These are phyloP conservation scores for Melanotaenia parkinsoni DNA, from an alignment of 2,797 vertebrate species.

Conservation along the genomic window DNA sequence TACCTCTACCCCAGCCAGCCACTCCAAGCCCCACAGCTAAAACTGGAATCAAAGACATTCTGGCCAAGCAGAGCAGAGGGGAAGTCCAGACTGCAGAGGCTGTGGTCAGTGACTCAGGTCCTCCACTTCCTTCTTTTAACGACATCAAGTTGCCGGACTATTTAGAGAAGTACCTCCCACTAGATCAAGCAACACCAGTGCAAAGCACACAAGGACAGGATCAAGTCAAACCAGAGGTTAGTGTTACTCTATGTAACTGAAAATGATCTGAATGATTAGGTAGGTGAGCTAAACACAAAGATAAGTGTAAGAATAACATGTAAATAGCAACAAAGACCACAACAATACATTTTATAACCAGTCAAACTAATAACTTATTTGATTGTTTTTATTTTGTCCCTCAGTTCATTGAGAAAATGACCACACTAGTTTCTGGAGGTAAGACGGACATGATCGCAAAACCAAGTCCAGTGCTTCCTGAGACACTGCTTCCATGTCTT, in stretches of 20 bases:
- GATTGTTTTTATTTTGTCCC: constrained; percentile 20
- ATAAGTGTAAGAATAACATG: neutral
- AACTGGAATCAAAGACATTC: constrained; percentile 30
- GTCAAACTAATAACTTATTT: neutral
- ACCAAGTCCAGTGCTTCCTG: constrained; percentile 32
- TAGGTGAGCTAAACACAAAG: neutral
- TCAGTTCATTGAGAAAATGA: constrained; percentile 58
- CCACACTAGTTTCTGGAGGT: constrained; percentile 10
- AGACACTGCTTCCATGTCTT: constrained; percentile 39
- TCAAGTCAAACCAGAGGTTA: constrained; percentile 66
- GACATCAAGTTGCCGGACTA: constrained; percentile 83
- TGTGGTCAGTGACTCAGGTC: constrained; percentile 72
- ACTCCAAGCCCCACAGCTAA: constrained; percentile 22
- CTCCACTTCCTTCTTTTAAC: constrained; percentile 81
- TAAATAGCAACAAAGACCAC: neutral
- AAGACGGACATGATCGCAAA: constrained; percentile 39
- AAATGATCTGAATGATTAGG: neutral
- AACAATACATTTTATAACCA: neutral
- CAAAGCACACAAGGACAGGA: constrained; percentile 66
- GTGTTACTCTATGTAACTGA: constrained; percentile 39
- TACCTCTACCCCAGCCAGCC: constrained; percentile 34
- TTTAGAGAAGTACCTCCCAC: constrained; percentile 86
- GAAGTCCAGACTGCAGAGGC: constrained; percentile 48
- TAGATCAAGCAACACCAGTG: constrained; percentile 73
- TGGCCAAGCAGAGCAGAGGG: constrained; percentile 35